Base-by-base conservation (phyloP, 2,113 vertebrate species). In the Murina feae region DNA sequence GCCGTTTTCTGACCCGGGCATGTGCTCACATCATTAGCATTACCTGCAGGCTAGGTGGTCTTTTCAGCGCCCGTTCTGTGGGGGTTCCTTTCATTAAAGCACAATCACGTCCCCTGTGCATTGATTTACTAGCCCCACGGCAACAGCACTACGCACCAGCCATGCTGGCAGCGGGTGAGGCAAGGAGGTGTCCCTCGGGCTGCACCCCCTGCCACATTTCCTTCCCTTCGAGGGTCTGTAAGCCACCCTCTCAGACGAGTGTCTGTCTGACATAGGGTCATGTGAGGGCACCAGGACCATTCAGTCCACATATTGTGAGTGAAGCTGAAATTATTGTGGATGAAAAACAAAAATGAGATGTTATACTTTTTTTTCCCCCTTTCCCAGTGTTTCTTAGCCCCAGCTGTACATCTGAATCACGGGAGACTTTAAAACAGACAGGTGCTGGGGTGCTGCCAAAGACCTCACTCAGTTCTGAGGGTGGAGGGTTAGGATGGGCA, bases 51-150 rank as follows among this genome's bases (percentile, higher is more conserved):
- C 37, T 0, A 0, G 8, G 12, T 63, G 53, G 66, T 75, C 78
- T 89, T 18, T 25, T 47, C 8, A 21, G 28, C 49, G 30, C 28
- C 79, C 21, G 0, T n/a, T 60, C 35, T 23, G 37, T 32, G 23
- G 25, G 32, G 16, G 39, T 12, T 60, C 12, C 44, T 39, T 76
- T 86, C 6, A 47, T 66, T 66, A 51, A 81, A 87, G 47, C 85
- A 72, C 23, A 11, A 55, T 47, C 23, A 9, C 63, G 1, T 32
- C 0, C 25, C 47, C 90, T n/a, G 0, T 53, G 1, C 35, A 2
- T 35, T 20, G n/a, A 17, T 10, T 25, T 10, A 58, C 17, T 11
- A 49, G 49, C 65, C 74, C 9, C 35, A 12, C 1, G 5, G 11
- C 1, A 79, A 18, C 44, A 58, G 32, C 65, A 16, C 23, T 1